Conservation (phyloP, 2,888 invertebrate genomes). For the Andrena bucephala region DNA sequence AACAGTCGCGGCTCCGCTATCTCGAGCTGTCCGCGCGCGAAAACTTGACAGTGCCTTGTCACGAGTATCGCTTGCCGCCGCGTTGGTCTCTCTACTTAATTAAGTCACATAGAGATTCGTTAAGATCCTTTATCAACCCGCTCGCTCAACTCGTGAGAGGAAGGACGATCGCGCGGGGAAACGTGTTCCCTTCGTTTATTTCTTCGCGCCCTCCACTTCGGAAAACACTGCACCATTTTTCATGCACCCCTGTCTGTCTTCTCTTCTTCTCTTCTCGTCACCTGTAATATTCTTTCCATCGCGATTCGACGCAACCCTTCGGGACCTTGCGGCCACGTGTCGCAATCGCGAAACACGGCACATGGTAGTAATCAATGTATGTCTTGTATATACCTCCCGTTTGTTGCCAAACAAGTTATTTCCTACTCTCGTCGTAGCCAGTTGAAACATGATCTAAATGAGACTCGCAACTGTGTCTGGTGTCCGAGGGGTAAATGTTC, state of each 20-base stretch:
- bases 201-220: background rate
- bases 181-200: background rate
- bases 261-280: slow-evolving; percentile 18
- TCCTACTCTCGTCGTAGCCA: slow-evolving; percentile 7
- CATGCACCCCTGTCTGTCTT: slow-evolving; percentile 19
- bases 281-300: slow-evolving; percentile 32
- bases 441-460: background rate
- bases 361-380: slow-evolving; percentile 66
- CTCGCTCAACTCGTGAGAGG: background rate
- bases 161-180: background rate
- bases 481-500: background rate
- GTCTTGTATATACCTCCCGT: slow-evolving; percentile 31
- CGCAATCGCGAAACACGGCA: slow-evolving; percentile 63
- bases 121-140: background rate
- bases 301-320: slow-evolving; percentile 47
- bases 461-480: background rate
- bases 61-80: slow-evolving; percentile 64
- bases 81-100: slow-evolving; percentile 41
- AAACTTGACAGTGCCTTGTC: slow-evolving; percentile 29
- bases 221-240: slow-evolving; percentile 20
- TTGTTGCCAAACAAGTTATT: slow-evolving; percentile 50
- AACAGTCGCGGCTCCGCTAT: background rate
- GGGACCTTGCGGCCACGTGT: slow-evolving; percentile 64
- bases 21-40: slow-evolving; percentile 12
- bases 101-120: slow-evolving; percentile 10